Evolutionary conservation across 2,113 vertebrate genomes (phyloP), one percentile per base, ranked within the genome.

Genomic region (Oplegnathus fasciatus): DNA sequence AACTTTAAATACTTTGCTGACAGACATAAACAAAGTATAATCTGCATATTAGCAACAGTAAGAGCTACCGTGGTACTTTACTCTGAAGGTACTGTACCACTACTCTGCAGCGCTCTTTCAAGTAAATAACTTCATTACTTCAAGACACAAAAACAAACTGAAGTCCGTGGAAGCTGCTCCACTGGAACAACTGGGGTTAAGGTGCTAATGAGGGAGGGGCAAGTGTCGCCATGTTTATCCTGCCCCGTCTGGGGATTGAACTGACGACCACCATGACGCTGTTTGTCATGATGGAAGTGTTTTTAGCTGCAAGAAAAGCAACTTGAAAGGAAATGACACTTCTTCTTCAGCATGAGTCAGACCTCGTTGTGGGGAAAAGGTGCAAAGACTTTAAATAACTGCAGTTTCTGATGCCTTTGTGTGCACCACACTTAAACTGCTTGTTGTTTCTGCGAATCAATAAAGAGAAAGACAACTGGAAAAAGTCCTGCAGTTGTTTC

Each of bases 401-500:
- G 0, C 0, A 6, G 14, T 28, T 20, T 52, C 42, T 11, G 3
- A 18, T 2, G 30, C 7, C 8, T 14, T 9, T 17, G 4, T 11
- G 28, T 17, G 9, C 6, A 32, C 15, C 18, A 22, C 20, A 6
- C 32, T 30, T n/a, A 37, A 37, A 37, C 24, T 50, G 4, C 34
- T 13, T 34, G 18, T 0, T 61, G 1, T 44, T 8, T 46, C 15
- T 13, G 7, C 5, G 2, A 55, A 66, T 55, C 62, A 14, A 30
- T 26, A 0, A 9, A 64, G 48, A 55, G 22, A n/a, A 44, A 60
- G 48, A 9, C 37, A 6, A 57, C 0, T 26, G 72, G 80, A 75
- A 75, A 67, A 72, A 30, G 13, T 80, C 66, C 20, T 55, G 60
- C 66, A 74, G 22, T 20, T 37, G 44, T 74, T 75, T 84, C 67